Conservation (phyloP, 2,797 vertebrate species). For the Pseudomugil tenellus region DNA sequence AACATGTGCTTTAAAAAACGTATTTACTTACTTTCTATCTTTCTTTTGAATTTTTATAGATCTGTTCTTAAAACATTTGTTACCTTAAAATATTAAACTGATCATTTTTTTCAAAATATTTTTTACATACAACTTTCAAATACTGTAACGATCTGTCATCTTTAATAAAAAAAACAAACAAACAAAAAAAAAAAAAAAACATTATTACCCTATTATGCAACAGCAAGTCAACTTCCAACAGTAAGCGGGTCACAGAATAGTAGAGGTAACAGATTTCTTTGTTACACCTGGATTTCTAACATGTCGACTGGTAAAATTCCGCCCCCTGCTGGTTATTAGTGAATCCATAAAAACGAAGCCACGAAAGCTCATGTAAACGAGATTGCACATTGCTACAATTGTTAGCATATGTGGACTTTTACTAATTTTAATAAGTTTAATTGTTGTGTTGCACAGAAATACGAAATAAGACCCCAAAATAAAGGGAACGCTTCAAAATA, state of each 20-base stretch:
- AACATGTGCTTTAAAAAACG: too few relatives aligned
- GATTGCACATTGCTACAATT: accelerated
- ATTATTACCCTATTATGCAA: background rate
- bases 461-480: background rate
- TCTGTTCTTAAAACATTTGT: too few relatives aligned
- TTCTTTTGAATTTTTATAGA: too few relatives aligned
- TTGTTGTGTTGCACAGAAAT: too few relatives aligned
- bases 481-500: accelerated
- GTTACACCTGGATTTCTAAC: slow-evolving; percentile 20
- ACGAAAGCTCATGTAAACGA: too few relatives aligned
- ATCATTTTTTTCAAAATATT: too few relatives aligned
- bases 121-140: background rate
- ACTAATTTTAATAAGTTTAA: background rate
- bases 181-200: background rate
- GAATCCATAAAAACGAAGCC: background rate
- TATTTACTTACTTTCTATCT: too few relatives aligned
- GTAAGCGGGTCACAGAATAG: background rate
- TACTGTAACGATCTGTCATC: too few relatives aligned
- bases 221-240: background rate
- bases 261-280: background rate
- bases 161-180: too few relatives aligned
- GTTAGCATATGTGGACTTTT: background rate
- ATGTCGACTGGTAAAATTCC: background rate
- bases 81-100: too few relatives aligned
- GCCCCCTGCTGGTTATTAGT: slow-evolving; percentile 30